Conservation (phyloP, 1,140 invertebrate species). For the Zaprionus davidi region DNA sequence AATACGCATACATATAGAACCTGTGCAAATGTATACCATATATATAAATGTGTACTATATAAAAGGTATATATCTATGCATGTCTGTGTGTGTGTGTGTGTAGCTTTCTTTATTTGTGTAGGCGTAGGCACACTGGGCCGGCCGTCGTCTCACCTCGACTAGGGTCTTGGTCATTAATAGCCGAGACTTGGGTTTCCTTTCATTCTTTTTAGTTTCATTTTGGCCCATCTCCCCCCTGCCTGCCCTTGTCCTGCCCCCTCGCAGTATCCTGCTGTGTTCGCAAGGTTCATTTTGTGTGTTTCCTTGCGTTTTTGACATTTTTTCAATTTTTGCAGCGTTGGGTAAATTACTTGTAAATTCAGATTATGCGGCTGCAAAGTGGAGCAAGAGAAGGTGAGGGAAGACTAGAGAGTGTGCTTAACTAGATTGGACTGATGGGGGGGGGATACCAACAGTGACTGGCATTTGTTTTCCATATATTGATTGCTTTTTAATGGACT, state of each 20-base stretch:
- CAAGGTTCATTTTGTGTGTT: slow-evolving; percentile 61
- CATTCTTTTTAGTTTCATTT: slow-evolving; percentile 12
- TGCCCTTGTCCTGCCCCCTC: slow-evolving; percentile 40
- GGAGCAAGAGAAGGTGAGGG: neutral
- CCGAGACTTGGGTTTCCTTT: slow-evolving; percentile 23
- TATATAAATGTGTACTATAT: slow-evolving; percentile 3
- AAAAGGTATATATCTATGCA: neutral
- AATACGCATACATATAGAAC: slow-evolving; percentile 33
- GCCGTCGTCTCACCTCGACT: slow-evolving; percentile 37
- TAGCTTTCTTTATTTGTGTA: slow-evolving; percentile 14
- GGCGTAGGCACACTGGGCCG: slow-evolving; percentile 10
- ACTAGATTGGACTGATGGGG: slow-evolving; percentile 52
- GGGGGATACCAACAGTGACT: slow-evolving; percentile 51
- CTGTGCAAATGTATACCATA: neutral
- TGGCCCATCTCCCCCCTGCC: slow-evolving; percentile 20
- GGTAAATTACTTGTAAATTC: slow-evolving; percentile 75
- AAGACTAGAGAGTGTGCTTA: slow-evolving; percentile 40
- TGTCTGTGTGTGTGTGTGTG: slow-evolving; percentile 1
- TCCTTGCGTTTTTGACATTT: slow-evolving; percentile 72
- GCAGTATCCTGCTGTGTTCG: slow-evolving; percentile 31
- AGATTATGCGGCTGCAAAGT: slow-evolving; percentile 48
- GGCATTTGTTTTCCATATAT: slow-evolving; percentile 80
- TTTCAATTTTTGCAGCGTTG: slow-evolving; percentile 64
- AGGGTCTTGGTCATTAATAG: slow-evolving; percentile 50
- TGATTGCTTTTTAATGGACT: slow-evolving; percentile 82